These are phyloP conservation scores for Dendrolimus kikuchii DNA, from an alignment of 1,140 invertebrate species.

Conservation along the genomic window DNA sequence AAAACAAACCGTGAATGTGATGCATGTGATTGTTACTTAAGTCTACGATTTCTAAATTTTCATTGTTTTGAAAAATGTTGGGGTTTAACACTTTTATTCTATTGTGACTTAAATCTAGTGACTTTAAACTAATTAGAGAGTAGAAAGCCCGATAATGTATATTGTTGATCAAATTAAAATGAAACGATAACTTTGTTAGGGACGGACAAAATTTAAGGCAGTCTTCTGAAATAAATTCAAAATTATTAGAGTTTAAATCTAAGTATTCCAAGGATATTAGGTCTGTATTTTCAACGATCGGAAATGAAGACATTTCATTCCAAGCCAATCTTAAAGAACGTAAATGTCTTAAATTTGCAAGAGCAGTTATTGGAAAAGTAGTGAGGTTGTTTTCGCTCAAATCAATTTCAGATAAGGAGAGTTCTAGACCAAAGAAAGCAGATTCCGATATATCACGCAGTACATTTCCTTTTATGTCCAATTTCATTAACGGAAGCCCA, in stretches of 20 bases:
- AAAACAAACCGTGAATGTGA: conserved; percentile 86
- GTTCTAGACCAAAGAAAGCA: conserved; percentile 88
- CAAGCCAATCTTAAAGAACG: conserved; percentile 83
- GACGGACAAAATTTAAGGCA: conserved; percentile 89
- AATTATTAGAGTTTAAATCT: conserved; percentile 91
- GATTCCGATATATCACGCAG: conserved; percentile 86
- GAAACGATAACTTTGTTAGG: conserved; percentile 85
- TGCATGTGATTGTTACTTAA: conserved; percentile 92
- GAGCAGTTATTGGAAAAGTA: conserved; percentile 84
- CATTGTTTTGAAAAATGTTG: conserved; percentile 82
- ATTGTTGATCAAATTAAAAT: conserved; percentile 87
- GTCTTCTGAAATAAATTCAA: conserved; percentile 83
- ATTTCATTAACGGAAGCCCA: conserved; percentile 84
- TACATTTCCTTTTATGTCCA: conserved; percentile 89
- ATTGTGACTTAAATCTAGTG: conserved; percentile 90
- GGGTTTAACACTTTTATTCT: conserved; percentile 85
- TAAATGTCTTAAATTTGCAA: conserved; percentile 83
- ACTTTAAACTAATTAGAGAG: conserved; percentile 82
- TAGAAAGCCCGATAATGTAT: conserved; percentile 86
- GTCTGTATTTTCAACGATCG: conserved; percentile 79
- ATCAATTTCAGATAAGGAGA: conserved; percentile 85
- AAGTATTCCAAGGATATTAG: conserved; percentile 83
- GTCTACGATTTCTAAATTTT: conserved; percentile 84
- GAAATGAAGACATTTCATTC: conserved; percentile 81
- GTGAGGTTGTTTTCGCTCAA: conserved; percentile 89